Percentiles rank a stretch among this genome's conserved stretches.
Evolutionary conservation across 2,797 vertebrate species (phyloP).

Genomic region (Neosilurus hyrtlii): DNA sequence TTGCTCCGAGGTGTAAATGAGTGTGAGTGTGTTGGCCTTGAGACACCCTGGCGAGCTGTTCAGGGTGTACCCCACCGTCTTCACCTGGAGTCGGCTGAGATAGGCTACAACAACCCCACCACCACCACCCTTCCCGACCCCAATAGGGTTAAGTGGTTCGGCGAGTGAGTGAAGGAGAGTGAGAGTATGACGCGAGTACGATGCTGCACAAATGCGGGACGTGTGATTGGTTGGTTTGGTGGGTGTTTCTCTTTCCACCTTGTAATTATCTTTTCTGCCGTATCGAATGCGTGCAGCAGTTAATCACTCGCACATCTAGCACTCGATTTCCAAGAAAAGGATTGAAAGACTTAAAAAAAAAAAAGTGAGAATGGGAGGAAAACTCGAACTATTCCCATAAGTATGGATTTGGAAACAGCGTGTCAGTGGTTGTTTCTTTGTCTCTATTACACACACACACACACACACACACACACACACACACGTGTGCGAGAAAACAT

Average conservation of each 20-base stretch:
- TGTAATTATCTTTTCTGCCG: conserved; percentile 15
- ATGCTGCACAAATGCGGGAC: no score
- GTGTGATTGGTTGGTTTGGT: no score
- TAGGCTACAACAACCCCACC: no score
- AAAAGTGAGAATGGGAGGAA: not conserved
- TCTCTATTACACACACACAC: conserved; percentile 11
- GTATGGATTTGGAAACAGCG: conserved; percentile 15
- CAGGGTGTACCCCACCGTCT: no score
- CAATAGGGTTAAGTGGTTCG: no score
- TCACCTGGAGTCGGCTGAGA: no score
- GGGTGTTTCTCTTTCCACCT: conserved; percentile 11
- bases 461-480: conserved; percentile 35
- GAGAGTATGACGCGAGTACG: no score
- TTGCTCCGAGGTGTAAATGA: no score
- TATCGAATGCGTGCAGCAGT: conserved; percentile 25
- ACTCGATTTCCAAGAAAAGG: conserved; percentile 22
- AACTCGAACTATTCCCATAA: conserved; percentile 15
- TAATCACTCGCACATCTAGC: conserved; percentile 6
- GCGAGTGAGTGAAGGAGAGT: no score
- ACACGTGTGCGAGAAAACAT: not conserved
- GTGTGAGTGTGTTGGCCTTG: no score
- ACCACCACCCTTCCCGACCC: no score
- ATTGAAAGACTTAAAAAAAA: not conserved
- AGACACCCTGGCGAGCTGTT: no score
- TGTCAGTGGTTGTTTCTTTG: not conserved